Evolutionary conservation across 2,888 invertebrate species (phyloP).

Genomic region (Altica lythri): DNA sequence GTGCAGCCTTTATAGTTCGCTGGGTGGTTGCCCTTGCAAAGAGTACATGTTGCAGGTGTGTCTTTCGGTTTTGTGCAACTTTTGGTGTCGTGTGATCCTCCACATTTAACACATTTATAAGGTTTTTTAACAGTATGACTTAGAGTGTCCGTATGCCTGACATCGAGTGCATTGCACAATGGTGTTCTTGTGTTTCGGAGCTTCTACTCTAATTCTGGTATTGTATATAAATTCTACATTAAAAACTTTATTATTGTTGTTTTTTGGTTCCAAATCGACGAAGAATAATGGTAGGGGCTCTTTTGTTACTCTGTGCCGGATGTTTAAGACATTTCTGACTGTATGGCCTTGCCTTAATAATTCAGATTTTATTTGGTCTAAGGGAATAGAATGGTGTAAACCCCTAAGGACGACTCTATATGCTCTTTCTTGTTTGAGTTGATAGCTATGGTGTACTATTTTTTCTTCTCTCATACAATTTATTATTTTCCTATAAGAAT

Average conservation of each 20-base stretch:
- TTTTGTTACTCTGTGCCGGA: constrained; percentile 1
- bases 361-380: background rate
- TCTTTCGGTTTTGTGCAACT: background rate
- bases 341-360: background rate
- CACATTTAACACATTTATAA: too few relatives aligned
- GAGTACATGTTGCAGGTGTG: too few relatives aligned
- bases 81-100: background rate
- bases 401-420: background rate
- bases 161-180: background rate
- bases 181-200: background rate
- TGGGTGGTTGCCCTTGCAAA: too few relatives aligned
- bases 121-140: background rate
- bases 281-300: background rate
- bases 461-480: background rate
- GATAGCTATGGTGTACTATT: background rate
- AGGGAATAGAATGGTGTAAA: background rate
- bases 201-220: background rate
- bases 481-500: background rate
- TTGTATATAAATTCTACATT: background rate
- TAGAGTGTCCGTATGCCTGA: background rate
- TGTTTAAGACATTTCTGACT: constrained; percentile 1
- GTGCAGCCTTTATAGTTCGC: too few relatives aligned
- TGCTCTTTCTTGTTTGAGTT: constrained; percentile 1
- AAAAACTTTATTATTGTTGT: background rate
- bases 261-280: constrained; percentile 2